phyloP scores from a whole-genome alignment of 1,140 invertebrate genomes.

The Apis cerana region DNA sequence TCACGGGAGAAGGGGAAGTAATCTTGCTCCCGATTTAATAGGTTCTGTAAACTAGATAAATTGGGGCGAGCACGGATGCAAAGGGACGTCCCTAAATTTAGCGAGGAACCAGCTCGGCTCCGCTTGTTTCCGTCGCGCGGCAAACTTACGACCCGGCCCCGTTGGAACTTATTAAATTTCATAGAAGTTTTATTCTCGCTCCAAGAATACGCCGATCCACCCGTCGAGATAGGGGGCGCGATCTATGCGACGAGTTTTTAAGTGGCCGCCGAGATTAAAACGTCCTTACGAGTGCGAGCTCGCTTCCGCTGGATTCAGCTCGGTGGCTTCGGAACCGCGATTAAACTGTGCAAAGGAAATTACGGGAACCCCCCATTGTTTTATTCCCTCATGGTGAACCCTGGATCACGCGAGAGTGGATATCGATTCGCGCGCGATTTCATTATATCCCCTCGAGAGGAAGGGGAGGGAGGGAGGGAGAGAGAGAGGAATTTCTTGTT shows the following conservation, averaged over 20 bases:
- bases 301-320: conserved; percentile 57
- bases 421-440: not conserved
- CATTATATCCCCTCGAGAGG: not conserved
- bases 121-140: conserved; percentile 69
- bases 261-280: conserved; percentile 76
- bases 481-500: not conserved
- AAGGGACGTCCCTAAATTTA: conserved; percentile 73
- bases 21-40: conserved; percentile 52
- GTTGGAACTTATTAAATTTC: conserved; percentile 79
- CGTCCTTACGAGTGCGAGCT: conserved; percentile 60
- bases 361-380: conserved; percentile 38
- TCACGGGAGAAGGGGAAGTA: conserved; percentile 9
- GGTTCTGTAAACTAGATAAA: conserved; percentile 55
- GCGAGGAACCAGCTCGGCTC: conserved; percentile 37
- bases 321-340: conserved; percentile 6
- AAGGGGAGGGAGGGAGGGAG: too few species aligned
- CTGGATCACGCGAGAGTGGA: not conserved
- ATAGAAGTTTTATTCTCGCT: conserved; percentile 76
- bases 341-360: conserved; percentile 44
- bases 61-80: conserved; percentile 55
- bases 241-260: conserved; percentile 76
- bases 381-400: conserved; percentile 1
- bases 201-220: conserved; percentile 67
- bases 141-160: conserved; percentile 71
- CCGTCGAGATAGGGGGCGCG: conserved; percentile 64